Evolutionary conservation across 2,888 invertebrate genomes (phyloP).

Genomic region (Carpatolechia fugitivella): DNA sequence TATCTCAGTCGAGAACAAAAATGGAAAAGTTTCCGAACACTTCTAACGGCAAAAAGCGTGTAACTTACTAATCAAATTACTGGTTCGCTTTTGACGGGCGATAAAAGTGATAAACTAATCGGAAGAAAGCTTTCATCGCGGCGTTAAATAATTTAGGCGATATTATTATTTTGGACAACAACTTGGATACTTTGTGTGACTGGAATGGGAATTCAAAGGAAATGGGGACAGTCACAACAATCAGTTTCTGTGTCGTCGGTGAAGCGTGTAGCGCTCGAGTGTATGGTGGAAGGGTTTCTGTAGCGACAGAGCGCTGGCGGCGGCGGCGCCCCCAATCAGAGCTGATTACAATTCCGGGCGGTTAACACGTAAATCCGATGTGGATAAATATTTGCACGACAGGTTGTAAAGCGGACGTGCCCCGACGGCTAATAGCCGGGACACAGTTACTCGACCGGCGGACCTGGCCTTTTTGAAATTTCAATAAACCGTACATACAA

Average conservation of each 20-base stretch:
- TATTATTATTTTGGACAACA: neutral
- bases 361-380: constrained; percentile 72
- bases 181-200: neutral
- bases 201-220: neutral
- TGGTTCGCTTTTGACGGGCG: constrained; percentile 8
- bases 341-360: constrained; percentile 67
- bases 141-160: neutral
- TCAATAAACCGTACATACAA: constrained; percentile 39
- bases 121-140: neutral
- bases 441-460: constrained; percentile 63
- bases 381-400: constrained; percentile 77
- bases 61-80: constrained; percentile 34
- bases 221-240: neutral
- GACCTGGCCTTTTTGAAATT: constrained; percentile 37
- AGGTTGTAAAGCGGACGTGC: constrained; percentile 72
- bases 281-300: constrained; percentile 8
- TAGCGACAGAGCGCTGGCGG: constrained; percentile 1
- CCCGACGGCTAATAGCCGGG: constrained; percentile 50
- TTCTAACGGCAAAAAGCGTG: constrained; percentile 21
- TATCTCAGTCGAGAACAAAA: constrained; percentile 10
- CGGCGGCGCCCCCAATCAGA: constrained; percentile 14
- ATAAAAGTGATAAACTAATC: neutral
- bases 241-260: neutral
- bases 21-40: constrained; percentile 21
- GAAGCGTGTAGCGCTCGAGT: neutral